These are phyloP conservation scores for Dryococelus australis DNA, from an alignment of 2,888 invertebrate species.

Conservation along the genomic window DNA sequence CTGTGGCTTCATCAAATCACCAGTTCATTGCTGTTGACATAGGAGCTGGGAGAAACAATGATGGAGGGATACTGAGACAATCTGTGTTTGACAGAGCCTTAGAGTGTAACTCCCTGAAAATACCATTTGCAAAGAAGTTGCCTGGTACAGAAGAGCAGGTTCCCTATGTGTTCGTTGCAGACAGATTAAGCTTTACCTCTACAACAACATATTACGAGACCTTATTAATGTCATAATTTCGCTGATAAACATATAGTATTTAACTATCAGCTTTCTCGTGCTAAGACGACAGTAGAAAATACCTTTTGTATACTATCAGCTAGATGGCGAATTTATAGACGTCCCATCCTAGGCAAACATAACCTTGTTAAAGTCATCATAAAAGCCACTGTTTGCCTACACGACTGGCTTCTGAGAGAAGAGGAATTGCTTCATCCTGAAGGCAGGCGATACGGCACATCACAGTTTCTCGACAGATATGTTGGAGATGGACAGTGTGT, in stretches of 20 bases:
- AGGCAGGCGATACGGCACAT: background rate
- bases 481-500: background rate
- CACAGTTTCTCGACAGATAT: background rate
- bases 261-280: constrained; percentile 20
- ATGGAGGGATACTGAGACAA: background rate
- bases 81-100: background rate
- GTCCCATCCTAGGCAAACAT: background rate
- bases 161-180: background rate
- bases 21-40: background rate
- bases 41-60: background rate
- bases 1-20: background rate
- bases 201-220: background rate
- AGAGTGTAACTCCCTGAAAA: background rate
- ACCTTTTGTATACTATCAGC: background rate
- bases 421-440: background rate
- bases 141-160: background rate
- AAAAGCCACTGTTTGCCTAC: background rate
- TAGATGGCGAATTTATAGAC: background rate
- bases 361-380: background rate
- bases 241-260: background rate
- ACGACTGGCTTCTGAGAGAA: background rate
- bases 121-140: background rate
- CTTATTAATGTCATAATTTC: background rate
- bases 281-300: background rate
- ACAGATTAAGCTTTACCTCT: background rate